phyloP scores from a whole-genome alignment of 37 sponge, comb jelly and placozoan genomes.

The Mnemiopsis leidyi region DNA sequence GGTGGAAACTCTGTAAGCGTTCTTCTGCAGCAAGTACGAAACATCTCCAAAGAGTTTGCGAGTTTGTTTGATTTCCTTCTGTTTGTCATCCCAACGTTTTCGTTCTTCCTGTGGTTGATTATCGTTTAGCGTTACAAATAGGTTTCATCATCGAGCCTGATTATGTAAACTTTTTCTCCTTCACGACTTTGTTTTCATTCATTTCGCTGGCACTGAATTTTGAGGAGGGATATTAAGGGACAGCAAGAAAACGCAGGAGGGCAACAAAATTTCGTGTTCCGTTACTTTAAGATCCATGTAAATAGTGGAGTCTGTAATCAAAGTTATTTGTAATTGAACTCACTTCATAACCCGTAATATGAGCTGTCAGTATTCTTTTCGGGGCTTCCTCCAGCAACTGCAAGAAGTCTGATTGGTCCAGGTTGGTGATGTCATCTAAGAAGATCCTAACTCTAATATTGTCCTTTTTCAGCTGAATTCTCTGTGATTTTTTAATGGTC shows the following conservation, averaged over 20 bases:
- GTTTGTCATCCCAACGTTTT: constrained; percentile 26
- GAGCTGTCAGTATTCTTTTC: neutral
- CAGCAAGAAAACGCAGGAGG: no score
- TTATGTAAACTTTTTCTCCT: neutral
- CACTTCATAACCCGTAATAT: constrained; percentile 22
- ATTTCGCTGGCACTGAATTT: no score
- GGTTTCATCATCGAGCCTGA: neutral
- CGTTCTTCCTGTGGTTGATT: neutral
- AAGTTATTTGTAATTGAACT: no score
- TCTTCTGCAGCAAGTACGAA: constrained; percentile 27
- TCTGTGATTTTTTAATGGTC: constrained; percentile 15
- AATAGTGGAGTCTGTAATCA: no score
- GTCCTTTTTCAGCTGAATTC: constrained; percentile 30
- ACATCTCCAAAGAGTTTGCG: neutral
- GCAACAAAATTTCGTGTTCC: no score
- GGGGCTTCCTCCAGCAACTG: neutral
- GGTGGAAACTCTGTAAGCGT: constrained; percentile 2
- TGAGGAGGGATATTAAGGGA: no score
- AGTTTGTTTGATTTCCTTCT: neutral
- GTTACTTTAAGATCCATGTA: no score
- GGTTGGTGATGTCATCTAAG: neutral
- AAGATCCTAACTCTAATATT: neutral
- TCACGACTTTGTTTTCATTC: neutral
- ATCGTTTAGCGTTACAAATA: neutral
- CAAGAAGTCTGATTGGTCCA: no score